A percentile compares a stretch with the other conserved stretches of the same genome.
Evolutionary conservation across 2,113 vertebrate genomes (phyloP).

Genomic region (Hepsetus odoe): DNA sequence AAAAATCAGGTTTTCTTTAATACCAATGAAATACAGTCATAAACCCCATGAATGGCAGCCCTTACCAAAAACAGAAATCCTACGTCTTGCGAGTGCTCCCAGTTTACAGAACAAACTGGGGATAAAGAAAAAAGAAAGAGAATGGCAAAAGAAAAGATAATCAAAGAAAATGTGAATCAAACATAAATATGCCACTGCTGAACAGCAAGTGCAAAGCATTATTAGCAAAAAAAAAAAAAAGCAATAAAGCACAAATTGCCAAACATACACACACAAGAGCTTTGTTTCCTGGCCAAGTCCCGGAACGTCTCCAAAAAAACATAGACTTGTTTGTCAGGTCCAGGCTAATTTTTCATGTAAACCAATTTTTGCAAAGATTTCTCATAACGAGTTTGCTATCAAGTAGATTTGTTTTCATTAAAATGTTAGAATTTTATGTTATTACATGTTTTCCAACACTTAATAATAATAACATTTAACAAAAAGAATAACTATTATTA

Average conservation of each 20-base stretch:
- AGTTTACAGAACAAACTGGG: slow-evolving; percentile 77
- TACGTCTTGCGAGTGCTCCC: slow-evolving; percentile 66
- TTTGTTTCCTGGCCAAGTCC: too few relatives aligned
- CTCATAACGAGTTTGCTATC: background rate
- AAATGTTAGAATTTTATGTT: too few relatives aligned
- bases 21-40: too few relatives aligned
- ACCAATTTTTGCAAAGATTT: background rate
- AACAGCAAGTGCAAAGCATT: background rate
- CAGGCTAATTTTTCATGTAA: too few relatives aligned
- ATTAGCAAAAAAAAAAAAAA: background rate
- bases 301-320: too few relatives aligned
- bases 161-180: background rate
- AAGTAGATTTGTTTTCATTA: too few relatives aligned
- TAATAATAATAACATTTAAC: too few relatives aligned
- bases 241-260: background rate
- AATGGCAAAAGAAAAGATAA: background rate
- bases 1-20: too few relatives aligned
- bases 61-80: slow-evolving; percentile 73
- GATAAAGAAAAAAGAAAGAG: slow-evolving; percentile 36
- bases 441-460: too few relatives aligned
- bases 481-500: slow-evolving; percentile 62
- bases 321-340: too few relatives aligned
- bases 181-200: background rate
- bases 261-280: slow-evolving; percentile 4
- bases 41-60: background rate